These are phyloP conservation scores for Congeria kusceri DNA, from an alignment of 2,888 invertebrate species.

Conservation along the genomic window DNA sequence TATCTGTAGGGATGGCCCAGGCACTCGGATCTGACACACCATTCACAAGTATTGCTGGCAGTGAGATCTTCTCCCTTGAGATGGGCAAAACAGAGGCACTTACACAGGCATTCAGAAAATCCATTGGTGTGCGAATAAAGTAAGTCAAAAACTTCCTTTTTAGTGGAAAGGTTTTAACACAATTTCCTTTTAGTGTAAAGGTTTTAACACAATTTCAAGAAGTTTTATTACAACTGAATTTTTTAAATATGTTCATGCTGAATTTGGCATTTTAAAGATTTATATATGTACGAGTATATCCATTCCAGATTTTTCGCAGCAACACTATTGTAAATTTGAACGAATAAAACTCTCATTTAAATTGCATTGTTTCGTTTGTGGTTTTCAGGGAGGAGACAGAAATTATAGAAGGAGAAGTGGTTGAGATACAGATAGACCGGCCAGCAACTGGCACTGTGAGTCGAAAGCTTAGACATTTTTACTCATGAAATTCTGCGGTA, in stretches of 20 bases:
- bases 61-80: slow-evolving; percentile 98
- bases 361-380: not conserved
- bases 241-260: too few relatives aligned
- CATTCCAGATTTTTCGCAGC: too few relatives aligned
- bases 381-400: slow-evolving; percentile 95
- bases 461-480: slow-evolving; percentile 5
- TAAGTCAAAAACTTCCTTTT: slow-evolving; percentile 86
- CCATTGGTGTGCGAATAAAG: slow-evolving; percentile 97
- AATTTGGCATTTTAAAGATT: too few relatives aligned
- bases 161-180: too few relatives aligned
- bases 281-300: too few relatives aligned
- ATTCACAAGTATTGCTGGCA: slow-evolving; percentile 99
- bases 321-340: too few relatives aligned
- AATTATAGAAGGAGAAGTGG: slow-evolving; percentile 99
- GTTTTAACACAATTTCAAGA: too few relatives aligned
- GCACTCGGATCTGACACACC: slow-evolving; percentile 97
- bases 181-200: too few relatives aligned
- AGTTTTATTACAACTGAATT: too few relatives aligned
- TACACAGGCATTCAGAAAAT: slow-evolving; percentile 97
- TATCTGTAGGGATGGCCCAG: slow-evolving; percentile 90
- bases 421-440: slow-evolving; percentile 97
- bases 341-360: too few relatives aligned
- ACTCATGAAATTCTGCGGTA: too few relatives aligned
- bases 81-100: slow-evolving; percentile 99
- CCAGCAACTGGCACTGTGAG: slow-evolving; percentile 93